Evolutionary conservation across 2,113 vertebrate species (phyloP), one percentile per base, ranked within the genome.

Genomic region (Sinocyclocheilus rhinocerous): DNA sequence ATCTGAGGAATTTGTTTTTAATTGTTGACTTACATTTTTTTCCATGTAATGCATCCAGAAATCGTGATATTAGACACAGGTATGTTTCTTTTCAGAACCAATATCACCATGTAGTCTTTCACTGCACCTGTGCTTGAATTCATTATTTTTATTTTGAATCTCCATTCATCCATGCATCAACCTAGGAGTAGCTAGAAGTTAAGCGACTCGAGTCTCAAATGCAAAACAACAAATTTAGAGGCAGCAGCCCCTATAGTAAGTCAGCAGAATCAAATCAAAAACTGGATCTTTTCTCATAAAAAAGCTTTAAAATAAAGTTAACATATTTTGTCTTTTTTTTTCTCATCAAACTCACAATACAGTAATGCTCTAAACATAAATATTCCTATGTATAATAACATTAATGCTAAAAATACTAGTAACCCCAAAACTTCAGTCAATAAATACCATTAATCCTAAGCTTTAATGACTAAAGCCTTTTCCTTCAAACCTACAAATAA

Each of bases 51-150:
- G 11, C 88, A 84, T 90, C 89, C 95, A 99, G 98, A 94, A 99
- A 99, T 91, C 96, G 98, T 94, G 98, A 99, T 91, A 98, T 97
- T 88, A 96, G 98, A 91, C 98, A 99, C 95, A 99, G 98, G 98
- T 99, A 95, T 95, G 97, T 93, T 89, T 7, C 88, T 33, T 50
- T 55, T 83, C 65, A 55, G 81, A 70, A 67, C 39, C 22, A 24
- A 26, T 22, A n/a, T 39, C 29, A 67, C 39, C n/a, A 15, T 42
- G 24, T 42, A 67, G 65, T 77, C n/a, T 33, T 39, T 24, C 67
- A 29, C 24, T 59, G 52, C 39, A 50, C 65, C 48, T 72, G 77
- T 73, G 76, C 81, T 83, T 36, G 61, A 33, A 67, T 55, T 83
- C 81, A 83, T 70, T 22, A 10, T 55, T 70, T 55, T 48, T 29